Conservation (phyloP, 1,140 invertebrate species). For the Paramacrobiotus metropolitanus region DNA sequence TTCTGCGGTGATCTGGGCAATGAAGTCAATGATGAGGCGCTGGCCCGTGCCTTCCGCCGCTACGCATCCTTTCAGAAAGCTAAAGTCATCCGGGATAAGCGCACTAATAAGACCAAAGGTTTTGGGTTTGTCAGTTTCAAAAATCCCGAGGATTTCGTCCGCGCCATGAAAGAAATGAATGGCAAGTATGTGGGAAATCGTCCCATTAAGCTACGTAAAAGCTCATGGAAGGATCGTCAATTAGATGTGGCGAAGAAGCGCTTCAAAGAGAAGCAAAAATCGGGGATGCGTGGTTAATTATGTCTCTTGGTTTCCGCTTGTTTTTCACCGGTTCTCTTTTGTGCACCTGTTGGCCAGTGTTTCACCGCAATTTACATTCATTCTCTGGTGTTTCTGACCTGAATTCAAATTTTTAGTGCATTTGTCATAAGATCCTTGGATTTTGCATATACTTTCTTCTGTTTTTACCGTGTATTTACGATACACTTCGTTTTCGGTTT, state of each 20-base stretch:
- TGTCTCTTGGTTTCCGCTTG: not conserved
- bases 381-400: too few species aligned
- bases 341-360: too few species aligned
- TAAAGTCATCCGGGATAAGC: constrained; percentile 80
- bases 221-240: constrained; percentile 78
- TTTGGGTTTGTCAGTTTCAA: constrained; percentile 98
- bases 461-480: too few species aligned
- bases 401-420: too few species aligned
- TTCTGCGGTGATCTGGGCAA: constrained; percentile 98
- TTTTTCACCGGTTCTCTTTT: not conserved
- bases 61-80: constrained; percentile 82
- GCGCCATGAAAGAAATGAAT: constrained; percentile 94
- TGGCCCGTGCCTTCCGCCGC: constrained; percentile 77
- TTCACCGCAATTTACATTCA: too few species aligned
- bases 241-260: constrained; percentile 81
- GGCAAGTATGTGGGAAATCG: constrained; percentile 80
- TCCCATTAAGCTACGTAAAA: constrained; percentile 90
- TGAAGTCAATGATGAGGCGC: constrained; percentile 88
- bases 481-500: too few species aligned
- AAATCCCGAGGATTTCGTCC: constrained; percentile 87
- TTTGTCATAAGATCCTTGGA: too few species aligned
- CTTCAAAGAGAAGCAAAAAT: constrained; percentile 52
- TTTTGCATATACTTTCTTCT: too few species aligned
- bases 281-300: constrained; percentile 19
- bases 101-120: constrained; percentile 93